phyloP scores from a whole-genome alignment of 1,140 invertebrate species.

The Hormaphis cornu region DNA sequence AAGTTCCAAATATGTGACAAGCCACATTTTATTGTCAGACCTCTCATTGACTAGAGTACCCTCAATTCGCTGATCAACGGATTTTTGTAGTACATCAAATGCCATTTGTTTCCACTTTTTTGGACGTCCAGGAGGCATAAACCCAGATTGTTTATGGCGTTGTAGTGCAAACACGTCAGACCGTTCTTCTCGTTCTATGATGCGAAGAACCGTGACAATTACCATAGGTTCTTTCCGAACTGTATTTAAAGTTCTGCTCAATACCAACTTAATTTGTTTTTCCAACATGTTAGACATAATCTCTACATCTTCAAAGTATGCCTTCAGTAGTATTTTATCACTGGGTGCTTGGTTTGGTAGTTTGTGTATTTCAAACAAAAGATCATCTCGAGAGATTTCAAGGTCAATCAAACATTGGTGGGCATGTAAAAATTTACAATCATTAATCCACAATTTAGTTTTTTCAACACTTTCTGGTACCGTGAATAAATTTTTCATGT shows the following conservation, averaged over 20 bases:
- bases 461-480: conserved; percentile 93
- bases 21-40: conserved; percentile 88
- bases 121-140: conserved; percentile 84
- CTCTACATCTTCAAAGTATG: conserved; percentile 93
- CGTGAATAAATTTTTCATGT: conserved; percentile 95
- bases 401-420: conserved; percentile 76
- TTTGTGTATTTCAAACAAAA: conserved; percentile 89
- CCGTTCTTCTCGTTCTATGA: conserved; percentile 94
- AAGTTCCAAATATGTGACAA: conserved; percentile 58
- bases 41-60: conserved; percentile 87
- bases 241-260: conserved; percentile 84
- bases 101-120: conserved; percentile 86
- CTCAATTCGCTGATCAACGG: conserved; percentile 73
- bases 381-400: conserved; percentile 91
- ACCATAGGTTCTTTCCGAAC: conserved; percentile 90
- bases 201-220: conserved; percentile 89
- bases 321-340: conserved; percentile 83
- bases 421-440: conserved; percentile 88
- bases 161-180: conserved; percentile 69
- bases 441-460: conserved; percentile 86
- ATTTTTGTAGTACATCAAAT: conserved; percentile 70
- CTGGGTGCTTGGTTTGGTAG: conserved; percentile 80
- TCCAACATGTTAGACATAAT: conserved; percentile 79
- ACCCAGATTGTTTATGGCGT: conserved; percentile 70
- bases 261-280: conserved; percentile 80